Base-by-base conservation (phyloP, 1,140 invertebrate genomes). In the Manduca sexta region DNA sequence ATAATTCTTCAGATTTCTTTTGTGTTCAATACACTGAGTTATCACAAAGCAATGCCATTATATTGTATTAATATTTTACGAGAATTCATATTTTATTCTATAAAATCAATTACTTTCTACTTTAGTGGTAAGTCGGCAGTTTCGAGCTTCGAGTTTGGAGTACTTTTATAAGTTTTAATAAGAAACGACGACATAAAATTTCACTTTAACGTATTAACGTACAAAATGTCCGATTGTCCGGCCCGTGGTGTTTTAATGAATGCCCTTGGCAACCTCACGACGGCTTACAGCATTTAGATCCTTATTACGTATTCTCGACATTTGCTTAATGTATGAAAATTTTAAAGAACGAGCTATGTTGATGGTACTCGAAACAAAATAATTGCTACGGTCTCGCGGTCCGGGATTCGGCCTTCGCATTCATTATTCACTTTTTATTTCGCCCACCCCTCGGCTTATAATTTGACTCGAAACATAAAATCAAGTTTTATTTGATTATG, bases 391-490 rank as follows among this genome's bases (percentile, higher is more conserved):
- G 79, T 78, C 77, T 70, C 76, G 69, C 69, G 74, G 73, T 74
- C 72, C 74, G 63, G 69, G 74, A 68, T 81, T 78, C 64, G 78
- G 71, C 66, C 76, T 73, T 72, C 64, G 65, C 76, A 80, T 83
- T 85, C 78, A 85, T 85, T 83, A 85, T 83, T 81, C 77, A 83
- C 79, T 82, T 85, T 81, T 80, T 85, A 81, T 83, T 85, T 80
- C 65, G 56, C 72, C 74, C 75, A 72, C 75, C 81, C 71, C 76
- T 77, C 63, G 68, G 77, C 75, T 83, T 85, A 83, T 85, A 85
- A 85, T 85, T 85, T 82, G 78, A 79, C 74, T 82, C 63, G 74
- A 82, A 85, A 83, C 78, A 82, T 83, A 83, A 85, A 83, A 85
- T 85, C 79, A 80, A 80, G 75, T 84, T 84, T 82, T 81, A 81